Conservation (phyloP, 1,140 invertebrate genomes). For the Leptoteleia sp. region DNA sequence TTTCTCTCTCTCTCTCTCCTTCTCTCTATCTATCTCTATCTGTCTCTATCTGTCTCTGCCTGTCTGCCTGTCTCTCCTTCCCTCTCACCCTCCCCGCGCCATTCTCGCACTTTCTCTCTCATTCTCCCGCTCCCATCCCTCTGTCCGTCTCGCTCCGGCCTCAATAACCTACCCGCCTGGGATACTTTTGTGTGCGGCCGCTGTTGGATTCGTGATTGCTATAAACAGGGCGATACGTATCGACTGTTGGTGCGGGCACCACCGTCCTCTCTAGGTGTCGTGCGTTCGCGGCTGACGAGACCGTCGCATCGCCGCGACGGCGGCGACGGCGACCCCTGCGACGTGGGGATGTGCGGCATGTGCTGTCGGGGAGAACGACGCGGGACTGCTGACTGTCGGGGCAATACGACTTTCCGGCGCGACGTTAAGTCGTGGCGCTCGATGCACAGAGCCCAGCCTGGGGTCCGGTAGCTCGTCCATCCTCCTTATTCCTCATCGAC, state of each 20-base stretch:
- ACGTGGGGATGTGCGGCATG: slow-evolving; percentile 71
- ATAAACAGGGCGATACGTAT: slow-evolving; percentile 32
- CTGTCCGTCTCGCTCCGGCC: neutral
- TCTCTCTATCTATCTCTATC: too few species aligned
- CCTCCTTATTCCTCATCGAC: slow-evolving; percentile 75
- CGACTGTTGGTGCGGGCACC: slow-evolving; percentile 23
- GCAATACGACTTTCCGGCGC: slow-evolving; percentile 73
- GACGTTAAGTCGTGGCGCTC: slow-evolving; percentile 71
- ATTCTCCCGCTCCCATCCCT: too few species aligned
- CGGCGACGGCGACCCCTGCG: slow-evolving; percentile 46
- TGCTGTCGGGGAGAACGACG: slow-evolving; percentile 68
- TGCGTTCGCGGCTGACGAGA: slow-evolving; percentile 37
- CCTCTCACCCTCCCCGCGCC: too few species aligned
- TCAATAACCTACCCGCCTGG: too few species aligned
- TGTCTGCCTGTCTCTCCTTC: too few species aligned
- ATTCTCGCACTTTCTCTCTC: too few species aligned
- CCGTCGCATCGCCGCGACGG: slow-evolving; percentile 49
- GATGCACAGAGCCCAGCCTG: slow-evolving; percentile 73
- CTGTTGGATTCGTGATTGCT: slow-evolving; percentile 12
- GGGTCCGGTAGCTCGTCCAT: slow-evolving; percentile 80
- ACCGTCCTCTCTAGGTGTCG: slow-evolving; percentile 34
- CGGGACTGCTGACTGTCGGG: slow-evolving; percentile 73
- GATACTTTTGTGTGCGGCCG: neutral
- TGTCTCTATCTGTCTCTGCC: too few species aligned
- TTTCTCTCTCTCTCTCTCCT: too few species aligned